phyloP scores from a whole-genome alignment of 1,140 invertebrate species.

The Portunus trituberculatus region DNA sequence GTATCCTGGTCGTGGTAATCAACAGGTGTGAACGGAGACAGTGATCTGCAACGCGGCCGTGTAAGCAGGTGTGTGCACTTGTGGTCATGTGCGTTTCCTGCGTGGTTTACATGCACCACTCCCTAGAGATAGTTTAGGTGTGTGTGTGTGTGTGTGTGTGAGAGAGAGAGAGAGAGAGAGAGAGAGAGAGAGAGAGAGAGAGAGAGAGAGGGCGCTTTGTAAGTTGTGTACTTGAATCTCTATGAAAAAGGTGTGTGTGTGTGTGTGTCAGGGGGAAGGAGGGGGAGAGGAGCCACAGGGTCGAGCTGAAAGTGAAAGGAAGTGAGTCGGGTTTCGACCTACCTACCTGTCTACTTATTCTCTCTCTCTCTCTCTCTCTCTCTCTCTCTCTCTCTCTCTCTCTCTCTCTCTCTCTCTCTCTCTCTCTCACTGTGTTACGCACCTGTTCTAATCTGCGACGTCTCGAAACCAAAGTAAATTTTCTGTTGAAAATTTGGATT shows the following conservation, averaged over 20 bases:
- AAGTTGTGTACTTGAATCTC: background rate
- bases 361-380: conserved; percentile 29
- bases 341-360: background rate
- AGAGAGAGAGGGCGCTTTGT: background rate
- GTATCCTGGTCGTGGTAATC: too few species aligned
- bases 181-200: too few species aligned
- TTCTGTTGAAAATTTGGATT: too few species aligned
- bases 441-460: too few species aligned
- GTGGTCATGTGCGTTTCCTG: background rate
- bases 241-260: background rate
- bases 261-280: background rate
- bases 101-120: background rate
- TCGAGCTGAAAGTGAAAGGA: too few species aligned
- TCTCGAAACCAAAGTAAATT: too few species aligned
- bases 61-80: background rate
- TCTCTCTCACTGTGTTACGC: background rate
- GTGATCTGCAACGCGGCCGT: background rate
- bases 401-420: conserved; percentile 32
- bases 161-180: too few species aligned
- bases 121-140: background rate
- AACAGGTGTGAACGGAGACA: too few species aligned
- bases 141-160: background rate
- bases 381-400: conserved; percentile 29
- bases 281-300: too few species aligned
- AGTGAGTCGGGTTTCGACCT: background rate